Evolutionary conservation across 1,140 invertebrate species (phyloP).

Genomic region (Carposina sasakii): DNA sequence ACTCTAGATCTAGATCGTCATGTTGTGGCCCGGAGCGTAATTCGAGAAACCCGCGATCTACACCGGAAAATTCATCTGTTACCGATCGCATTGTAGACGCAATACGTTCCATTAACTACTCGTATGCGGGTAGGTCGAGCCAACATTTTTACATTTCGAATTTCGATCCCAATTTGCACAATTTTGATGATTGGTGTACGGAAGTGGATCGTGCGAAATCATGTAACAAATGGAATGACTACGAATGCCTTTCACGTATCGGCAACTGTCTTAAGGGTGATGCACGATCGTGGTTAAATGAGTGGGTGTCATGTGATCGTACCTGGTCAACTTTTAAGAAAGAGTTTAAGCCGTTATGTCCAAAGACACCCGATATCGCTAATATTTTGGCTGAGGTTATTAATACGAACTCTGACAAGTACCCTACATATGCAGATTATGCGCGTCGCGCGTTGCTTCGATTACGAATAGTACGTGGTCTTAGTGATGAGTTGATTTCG

Average conservation of each 20-base stretch:
- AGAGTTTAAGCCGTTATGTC: slow-evolving; percentile 12
- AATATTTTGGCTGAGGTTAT: slow-evolving; percentile 5
- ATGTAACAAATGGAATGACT: slow-evolving; percentile 8
- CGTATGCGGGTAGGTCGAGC: not conserved
- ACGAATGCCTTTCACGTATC: slow-evolving; percentile 11
- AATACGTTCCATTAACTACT: not conserved
- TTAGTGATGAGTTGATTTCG: slow-evolving; percentile 6
- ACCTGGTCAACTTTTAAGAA: slow-evolving; percentile 4
- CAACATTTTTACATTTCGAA: slow-evolving; percentile 11
- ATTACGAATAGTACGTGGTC: slow-evolving; percentile 3
- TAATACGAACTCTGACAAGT: slow-evolving; percentile 5
- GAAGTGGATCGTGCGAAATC: slow-evolving; percentile 10
- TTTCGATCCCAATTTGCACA: slow-evolving; percentile 11
- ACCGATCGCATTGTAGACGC: not conserved
- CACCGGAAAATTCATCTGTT: too few species aligned
- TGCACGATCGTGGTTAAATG: slow-evolving; percentile 4
- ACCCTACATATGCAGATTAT: slow-evolving; percentile 10
- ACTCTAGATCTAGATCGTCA: too few species aligned
- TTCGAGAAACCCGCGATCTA: too few species aligned
- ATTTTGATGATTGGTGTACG: slow-evolving; percentile 7
- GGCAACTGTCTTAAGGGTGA: slow-evolving; percentile 10
- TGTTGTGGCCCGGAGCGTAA: too few species aligned
- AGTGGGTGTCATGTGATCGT: slow-evolving; percentile 5
- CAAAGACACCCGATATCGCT: not conserved
- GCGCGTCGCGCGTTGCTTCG: slow-evolving; percentile 8